phyloP scores from a whole-genome alignment of 2,113 vertebrate genomes.

The Halichoeres trimaculatus region DNA sequence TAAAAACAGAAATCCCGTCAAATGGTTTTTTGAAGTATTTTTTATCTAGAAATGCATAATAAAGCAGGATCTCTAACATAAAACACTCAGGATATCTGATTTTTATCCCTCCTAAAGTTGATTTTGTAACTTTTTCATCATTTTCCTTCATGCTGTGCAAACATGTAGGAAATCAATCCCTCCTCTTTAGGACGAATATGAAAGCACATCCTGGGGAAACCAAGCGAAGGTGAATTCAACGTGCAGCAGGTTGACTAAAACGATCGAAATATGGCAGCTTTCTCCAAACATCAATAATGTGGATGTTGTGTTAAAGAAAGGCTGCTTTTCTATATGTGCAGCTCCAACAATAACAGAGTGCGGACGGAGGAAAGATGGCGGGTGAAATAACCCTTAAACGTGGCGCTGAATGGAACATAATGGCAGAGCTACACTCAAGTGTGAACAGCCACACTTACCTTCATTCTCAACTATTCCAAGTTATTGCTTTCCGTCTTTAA shows the following conservation, averaged over 20 bases:
- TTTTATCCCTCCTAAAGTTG: background rate
- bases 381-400: slow-evolving; percentile 1
- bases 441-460: slow-evolving; percentile 11
- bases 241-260: background rate
- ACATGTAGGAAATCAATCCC: slow-evolving; percentile 43
- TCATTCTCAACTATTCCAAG: background rate
- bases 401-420: slow-evolving; percentile 4
- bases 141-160: background rate
- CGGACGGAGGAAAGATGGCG: background rate
- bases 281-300: background rate
- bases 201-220: background rate
- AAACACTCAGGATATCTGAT: background rate
- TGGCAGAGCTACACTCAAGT: background rate
- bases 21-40: too few relatives aligned
- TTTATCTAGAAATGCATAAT: background rate
- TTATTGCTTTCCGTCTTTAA: background rate
- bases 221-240: background rate
- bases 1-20: too few relatives aligned
- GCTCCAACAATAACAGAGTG: background rate
- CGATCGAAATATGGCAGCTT: background rate
- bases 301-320: background rate
- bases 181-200: background rate
- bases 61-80: background rate
- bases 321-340: background rate
- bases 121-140: too few relatives aligned